Evolutionary conservation across 2,113 vertebrate species (phyloP), one percentile per base, ranked within the genome.

Genomic region (Malurus cyaneus): DNA sequence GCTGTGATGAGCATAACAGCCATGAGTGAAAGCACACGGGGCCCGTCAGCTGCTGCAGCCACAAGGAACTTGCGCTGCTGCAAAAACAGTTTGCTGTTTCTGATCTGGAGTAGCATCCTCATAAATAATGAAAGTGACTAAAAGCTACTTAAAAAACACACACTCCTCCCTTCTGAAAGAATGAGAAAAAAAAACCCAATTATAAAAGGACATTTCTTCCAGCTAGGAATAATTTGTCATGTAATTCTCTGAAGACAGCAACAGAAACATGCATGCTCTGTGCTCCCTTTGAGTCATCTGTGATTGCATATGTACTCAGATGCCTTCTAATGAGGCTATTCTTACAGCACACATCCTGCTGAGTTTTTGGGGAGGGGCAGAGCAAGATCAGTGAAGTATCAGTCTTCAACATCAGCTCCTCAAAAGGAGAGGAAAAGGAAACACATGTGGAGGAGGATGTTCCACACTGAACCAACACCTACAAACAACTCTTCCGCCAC

Each of bases 171-270:
- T 95, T 76, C 46, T 92, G 95, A 93, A 97, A 92, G 92, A 92
- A 82, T 85, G 82, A 86, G 91, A 31, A 88, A 94, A 96, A 96
- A 94, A 89, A 39, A 0, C 36, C 70, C 92, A 97, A 95, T 96
- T 96, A 96, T 88, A 92, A 96, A 96, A 97, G 94, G 95, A 94
- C 87, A 86, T 93, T 95, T 97, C 95, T 97, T 86, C 89, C 91
- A 97, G 94, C 94, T 81, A 96, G 91, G 80, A 97, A 96, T 97
- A 97, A 97, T 96, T 95, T 97, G 94, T 97, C 96, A 95, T 94
- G 87, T 89, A 97, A 94, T 97, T 95, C 94, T 96, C 94, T 66
- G 85, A 94, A 97, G 96, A 94, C 92, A 93, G 94, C 89, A 94
- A 92, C 69, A 97, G 93, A 80, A 93, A 93, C 91, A 95, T 39